Evolutionary conservation across 2,113 vertebrate genomes (phyloP).

Genomic region (Sander lucioperca): DNA sequence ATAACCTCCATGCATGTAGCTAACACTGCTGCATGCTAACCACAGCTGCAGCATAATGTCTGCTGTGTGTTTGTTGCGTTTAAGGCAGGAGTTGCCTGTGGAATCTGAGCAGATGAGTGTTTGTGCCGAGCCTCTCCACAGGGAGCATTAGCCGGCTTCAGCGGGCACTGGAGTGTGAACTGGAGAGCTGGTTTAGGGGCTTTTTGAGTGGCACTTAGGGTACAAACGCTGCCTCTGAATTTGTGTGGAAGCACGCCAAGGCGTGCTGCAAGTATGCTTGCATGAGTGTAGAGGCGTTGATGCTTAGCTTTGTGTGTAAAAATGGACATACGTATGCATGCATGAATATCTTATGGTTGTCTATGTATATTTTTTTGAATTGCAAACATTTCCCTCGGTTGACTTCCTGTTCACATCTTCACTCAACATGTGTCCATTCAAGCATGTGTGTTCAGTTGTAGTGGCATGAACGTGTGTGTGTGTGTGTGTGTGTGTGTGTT

Average conservation of each 20-base stretch:
- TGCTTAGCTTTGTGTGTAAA: not conserved
- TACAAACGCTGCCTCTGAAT: conserved; percentile 38
- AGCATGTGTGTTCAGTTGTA: not conserved
- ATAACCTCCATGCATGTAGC: not conserved
- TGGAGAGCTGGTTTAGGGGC: conserved; percentile 46
- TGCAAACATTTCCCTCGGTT: not conserved
- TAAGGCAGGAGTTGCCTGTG: conserved; percentile 8
- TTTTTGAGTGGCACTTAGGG: conserved; percentile 58
- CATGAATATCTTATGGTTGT: conserved; percentile 16
- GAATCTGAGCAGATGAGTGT: conserved; percentile 4
- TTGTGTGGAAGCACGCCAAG: conserved; percentile 28
- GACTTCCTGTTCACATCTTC: not conserved
- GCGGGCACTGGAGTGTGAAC: conserved; percentile 59
- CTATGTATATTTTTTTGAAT: not conserved
- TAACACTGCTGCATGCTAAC: not conserved
- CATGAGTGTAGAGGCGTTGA: not conserved
- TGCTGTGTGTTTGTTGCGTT: not conserved
- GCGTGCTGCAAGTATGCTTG: not conserved
- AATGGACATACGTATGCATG: conserved; percentile 13
- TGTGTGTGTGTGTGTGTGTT: conserved; percentile 13
- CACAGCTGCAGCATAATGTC: conserved; percentile 8
- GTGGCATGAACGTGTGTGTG: not conserved
- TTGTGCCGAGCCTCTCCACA: conserved; percentile 17
- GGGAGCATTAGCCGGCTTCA: conserved; percentile 53
- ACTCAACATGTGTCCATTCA: not conserved